Evolutionary conservation across 2,113 vertebrate genomes (phyloP), one percentile per base, ranked within the genome.

Genomic region (Embiotoca jacksoni): DNA sequence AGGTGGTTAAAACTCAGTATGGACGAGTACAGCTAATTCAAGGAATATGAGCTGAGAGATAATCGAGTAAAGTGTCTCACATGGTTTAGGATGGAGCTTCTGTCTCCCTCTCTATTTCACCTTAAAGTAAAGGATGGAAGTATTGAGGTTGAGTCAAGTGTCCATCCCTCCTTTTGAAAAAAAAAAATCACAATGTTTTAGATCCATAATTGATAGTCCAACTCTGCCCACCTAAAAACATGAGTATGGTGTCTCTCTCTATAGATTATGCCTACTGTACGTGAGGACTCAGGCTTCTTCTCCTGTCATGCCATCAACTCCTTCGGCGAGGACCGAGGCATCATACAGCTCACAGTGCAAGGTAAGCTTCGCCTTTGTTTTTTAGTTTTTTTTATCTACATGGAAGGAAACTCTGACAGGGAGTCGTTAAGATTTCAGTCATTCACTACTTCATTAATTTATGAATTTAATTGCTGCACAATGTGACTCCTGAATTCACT

Each of bases 291-390:
- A 2, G 98, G 98, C 15, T 99, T 99, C 91, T 99, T 99, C 87
- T 99, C 98, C 92, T 99, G 98, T 88, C 98, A 99, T 0, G 98
- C 98, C 71, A 99, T 99, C 92, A 99, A 99, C 94, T 99, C 97
- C 3, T 99, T 98, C 0, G 98, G 98, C 50, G 98, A 99, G 93
- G 98, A 99, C 87, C 94, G 98, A 80, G 98, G 98, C 75, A 98
- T 99, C 91, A 99, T 99, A 82, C 98, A 99, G 90, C 95, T 99
- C 81, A 99, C 98, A 16, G 98, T 99, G 79, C 98, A 99, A 97
- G 98, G 98, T 99, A 90, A 89, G 89, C n/a, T 23, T 54, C 4
- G 37, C 10, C 54, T 46, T 70, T 31, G 2, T 0, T 16, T 5
- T 44, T 72, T 53, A 32, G 23, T 81, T 61, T 52, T 14, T 2